These are phyloP conservation scores for Pangasius krempfi DNA, from an alignment of 2,797 vertebrate genomes.

Conservation along the genomic window DNA sequence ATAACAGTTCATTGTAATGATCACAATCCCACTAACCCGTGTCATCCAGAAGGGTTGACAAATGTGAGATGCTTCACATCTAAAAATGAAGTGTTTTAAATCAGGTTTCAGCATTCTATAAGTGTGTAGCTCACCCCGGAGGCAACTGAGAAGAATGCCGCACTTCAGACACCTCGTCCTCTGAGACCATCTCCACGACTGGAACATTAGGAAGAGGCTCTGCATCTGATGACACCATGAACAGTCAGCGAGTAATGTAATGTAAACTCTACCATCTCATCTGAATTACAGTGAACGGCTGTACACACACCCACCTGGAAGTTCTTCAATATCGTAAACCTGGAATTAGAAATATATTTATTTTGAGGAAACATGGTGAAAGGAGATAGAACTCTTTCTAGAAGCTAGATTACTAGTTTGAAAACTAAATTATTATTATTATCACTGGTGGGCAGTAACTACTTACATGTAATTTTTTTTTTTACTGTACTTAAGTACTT, in stretches of 20 bases:
- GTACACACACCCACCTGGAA: constrained; percentile 68
- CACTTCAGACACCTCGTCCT: constrained; percentile 64
- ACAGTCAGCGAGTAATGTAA: background rate
- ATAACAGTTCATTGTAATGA: background rate
- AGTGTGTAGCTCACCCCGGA: constrained; percentile 66
- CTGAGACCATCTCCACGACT: constrained; percentile 77
- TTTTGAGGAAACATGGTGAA: background rate
- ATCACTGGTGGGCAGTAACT: background rate
- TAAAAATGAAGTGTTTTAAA: background rate
- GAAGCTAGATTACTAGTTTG: background rate
- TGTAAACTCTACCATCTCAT: background rate
- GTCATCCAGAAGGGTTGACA: background rate
- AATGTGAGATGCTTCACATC: background rate
- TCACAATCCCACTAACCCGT: background rate
- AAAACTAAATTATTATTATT: background rate
- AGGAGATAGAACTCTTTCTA: background rate
- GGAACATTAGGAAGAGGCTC: constrained; percentile 76
- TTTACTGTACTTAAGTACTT: background rate
- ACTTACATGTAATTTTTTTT: background rate
- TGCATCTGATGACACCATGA: constrained; percentile 60
- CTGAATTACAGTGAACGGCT: background rate
- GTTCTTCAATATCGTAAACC: constrained; percentile 64
- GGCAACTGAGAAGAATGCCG: constrained; percentile 49
- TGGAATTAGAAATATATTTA: constrained; percentile 47
- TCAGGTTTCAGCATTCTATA: background rate